A percentile compares a stretch with the other conserved stretches of the same genome.
phyloP scores from a whole-genome alignment of 2,888 invertebrate genomes.

The Mylabris sibirica region DNA sequence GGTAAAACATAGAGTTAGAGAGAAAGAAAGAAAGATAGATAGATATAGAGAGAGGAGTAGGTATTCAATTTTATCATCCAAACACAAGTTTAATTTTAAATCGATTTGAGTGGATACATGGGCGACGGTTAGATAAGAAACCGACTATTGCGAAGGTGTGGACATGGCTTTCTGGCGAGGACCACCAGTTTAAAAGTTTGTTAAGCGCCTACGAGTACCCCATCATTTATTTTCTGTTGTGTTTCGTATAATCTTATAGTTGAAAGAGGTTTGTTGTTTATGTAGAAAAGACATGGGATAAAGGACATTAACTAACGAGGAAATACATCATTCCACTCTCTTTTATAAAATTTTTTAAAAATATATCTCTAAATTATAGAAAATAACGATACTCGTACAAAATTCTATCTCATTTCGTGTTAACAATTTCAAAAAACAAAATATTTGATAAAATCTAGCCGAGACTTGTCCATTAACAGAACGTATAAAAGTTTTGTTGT shows the following conservation, averaged over 20 bases:
- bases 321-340: neutral
- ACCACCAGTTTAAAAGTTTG: slow-evolving; percentile 31
- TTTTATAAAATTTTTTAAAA: too few relatives aligned
- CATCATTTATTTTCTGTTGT: neutral
- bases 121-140: slow-evolving; percentile 57
- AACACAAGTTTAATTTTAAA: slow-evolving; percentile 62
- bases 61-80: slow-evolving; percentile 50
- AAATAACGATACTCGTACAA: too few relatives aligned
- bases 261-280: neutral
- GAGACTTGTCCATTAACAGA: too few relatives aligned
- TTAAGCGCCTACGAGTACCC: slow-evolving; percentile 28
- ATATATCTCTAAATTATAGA: too few relatives aligned
- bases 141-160: slow-evolving; percentile 32
- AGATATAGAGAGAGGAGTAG: slow-evolving; percentile 52
- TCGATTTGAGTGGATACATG: slow-evolving; percentile 60
- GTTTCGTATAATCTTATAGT: neutral
- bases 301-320: neutral
- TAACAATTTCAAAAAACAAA: too few relatives aligned
- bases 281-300: neutral
- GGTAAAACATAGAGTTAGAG: too few relatives aligned
- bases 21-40: too few relatives aligned
- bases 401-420: too few relatives aligned
- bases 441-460: neutral
- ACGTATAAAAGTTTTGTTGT: too few relatives aligned
- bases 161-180: slow-evolving; percentile 31